These are phyloP conservation scores for Drosophila paramelanica DNA, from an alignment of 2,888 invertebrate genomes.

Conservation along the genomic window DNA sequence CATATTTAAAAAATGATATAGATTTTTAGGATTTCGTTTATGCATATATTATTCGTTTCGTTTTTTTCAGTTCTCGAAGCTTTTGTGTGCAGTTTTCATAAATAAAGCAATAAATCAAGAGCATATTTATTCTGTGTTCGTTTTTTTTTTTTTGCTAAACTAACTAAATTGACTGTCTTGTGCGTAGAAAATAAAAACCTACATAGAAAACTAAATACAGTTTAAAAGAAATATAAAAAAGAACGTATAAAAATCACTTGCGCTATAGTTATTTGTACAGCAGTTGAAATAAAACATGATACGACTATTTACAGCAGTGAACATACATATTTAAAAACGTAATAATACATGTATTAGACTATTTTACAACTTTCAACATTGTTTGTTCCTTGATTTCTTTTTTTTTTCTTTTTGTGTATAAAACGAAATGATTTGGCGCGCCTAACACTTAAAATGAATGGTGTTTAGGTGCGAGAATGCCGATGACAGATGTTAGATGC, in stretches of 20 bases:
- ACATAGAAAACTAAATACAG: slow-evolving; percentile 43
- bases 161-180: slow-evolving; percentile 76
- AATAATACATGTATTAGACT: slow-evolving; percentile 66
- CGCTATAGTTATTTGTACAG: slow-evolving; percentile 55
- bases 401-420: slow-evolving; percentile 50
- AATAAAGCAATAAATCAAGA: slow-evolving; percentile 65
- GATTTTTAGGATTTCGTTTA: slow-evolving; percentile 19
- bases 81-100: slow-evolving; percentile 58
- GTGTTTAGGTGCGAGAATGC: slow-evolving; percentile 28
- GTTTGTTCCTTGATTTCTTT: slow-evolving; percentile 13
- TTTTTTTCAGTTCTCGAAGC: slow-evolving; percentile 67
- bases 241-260: slow-evolving; percentile 64
- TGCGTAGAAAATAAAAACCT: slow-evolving; percentile 67
- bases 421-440: slow-evolving; percentile 67
- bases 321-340: slow-evolving; percentile 71
- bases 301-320: slow-evolving; percentile 74
- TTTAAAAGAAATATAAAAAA: slow-evolving; percentile 15
- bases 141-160: slow-evolving; percentile 53
- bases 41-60: slow-evolving; percentile 29
- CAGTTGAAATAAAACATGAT: slow-evolving; percentile 55
- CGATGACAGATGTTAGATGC: slow-evolving; percentile 38
- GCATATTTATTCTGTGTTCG: slow-evolving; percentile 55
- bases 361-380: slow-evolving; percentile 68
- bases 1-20: slow-evolving; percentile 44
- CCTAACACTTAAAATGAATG: slow-evolving; percentile 55